Evolutionary conservation across 53 echinoderm and acorn worm species (phyloP), one percentile per base, ranked within the genome.

Genomic region (Echinarachnius parma): DNA sequence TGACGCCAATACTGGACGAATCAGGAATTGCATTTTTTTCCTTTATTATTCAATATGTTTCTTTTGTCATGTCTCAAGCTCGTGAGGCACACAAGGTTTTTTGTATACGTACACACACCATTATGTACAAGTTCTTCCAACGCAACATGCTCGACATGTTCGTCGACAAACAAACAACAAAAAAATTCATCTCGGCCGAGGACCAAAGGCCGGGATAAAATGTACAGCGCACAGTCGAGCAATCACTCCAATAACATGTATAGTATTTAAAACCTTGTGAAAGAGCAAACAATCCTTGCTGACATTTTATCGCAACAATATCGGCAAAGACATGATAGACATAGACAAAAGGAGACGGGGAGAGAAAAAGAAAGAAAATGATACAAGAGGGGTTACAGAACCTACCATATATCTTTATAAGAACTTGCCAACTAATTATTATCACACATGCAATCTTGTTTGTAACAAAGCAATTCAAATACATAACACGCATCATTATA

Each of bases 1-100:
- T 72, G 74, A 72, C 74, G 74, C 74, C 57, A 56, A 72, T 72
- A 70, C 44, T 72, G 74, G 74, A 72, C 70, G 70, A 57, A 72
- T 72, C 74, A 72, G 57, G 57, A 57, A 72, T 56, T 72, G 74
- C 74, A 72, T 72, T 72, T 72, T 72, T 68, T 72, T 55, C 74
- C 55, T 72, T 72, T 72, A 56, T 68, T 68, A 68, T 68, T 68
- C 68, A 72, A 56, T 72, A 72, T 42, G 36, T 56, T 50, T 50
- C 19, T 50, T 60, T 68, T 68, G 68, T 68, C 68, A 68, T 52
- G 53, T 68, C 37, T 56, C 42, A 26, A 56, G 56, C 57, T 57
- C 57, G 44, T 72, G 55, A 72, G 74, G 74, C 74, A 72, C 74
- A 72, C 74, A 72, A 72, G 74, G 56, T 72, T 70, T 48, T 52